Base-by-base conservation (phyloP, 2,797 vertebrate genomes). In the Sebastes hopkinsi region DNA sequence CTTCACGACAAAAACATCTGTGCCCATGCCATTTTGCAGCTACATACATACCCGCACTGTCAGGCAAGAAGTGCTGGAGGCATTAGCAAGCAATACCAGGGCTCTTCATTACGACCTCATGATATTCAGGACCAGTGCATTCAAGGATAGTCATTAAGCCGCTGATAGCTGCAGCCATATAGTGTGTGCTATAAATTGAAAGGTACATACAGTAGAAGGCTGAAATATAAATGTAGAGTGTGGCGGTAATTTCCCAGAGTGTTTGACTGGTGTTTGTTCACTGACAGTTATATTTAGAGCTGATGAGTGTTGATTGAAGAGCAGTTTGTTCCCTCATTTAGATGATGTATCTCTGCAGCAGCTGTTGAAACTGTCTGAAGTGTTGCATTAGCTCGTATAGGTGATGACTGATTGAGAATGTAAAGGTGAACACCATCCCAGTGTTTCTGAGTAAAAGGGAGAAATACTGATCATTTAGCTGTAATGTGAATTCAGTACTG, bases 121-220 rank as follows among this genome's bases (percentile, higher is more conserved):
- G 54, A 83, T 78, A 85, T 65, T 67, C 56, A 60, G 62, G 55
- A 77, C 25, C 64, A 60, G 64, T 46, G 30, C 80, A 54, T 83
- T 81, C 87, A 88, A 68, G 81, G 77, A 79, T 38, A 56, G 38
- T 83, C 76, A 83, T 82, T 81, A 84, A 61, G 65, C 67, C 4
- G 1, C 23, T 81, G 46, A 72, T 74, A 34, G 69, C 79, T 60
- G 55, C 77, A 78, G 67, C 66, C 42, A 50, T 50, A 61, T 50
- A 54, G 30, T 58, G 68, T 52, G 56, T 32, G 23, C 69, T 64
- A 38, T 79, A 66, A 83, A 84, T 30, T 64, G 30, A 80, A 79
- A 85, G 20, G 62, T 50, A 61, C 34, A 73, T n/a, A 71, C 32
- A 67, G 54, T 42, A 70, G 13, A 50, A 74, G 23, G 56, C n/a